A percentile compares a stretch with the other conserved stretches of the same genome.
phyloP scores from a whole-genome alignment of 2,113 vertebrate genomes.

The Triplophysa rosa region DNA sequence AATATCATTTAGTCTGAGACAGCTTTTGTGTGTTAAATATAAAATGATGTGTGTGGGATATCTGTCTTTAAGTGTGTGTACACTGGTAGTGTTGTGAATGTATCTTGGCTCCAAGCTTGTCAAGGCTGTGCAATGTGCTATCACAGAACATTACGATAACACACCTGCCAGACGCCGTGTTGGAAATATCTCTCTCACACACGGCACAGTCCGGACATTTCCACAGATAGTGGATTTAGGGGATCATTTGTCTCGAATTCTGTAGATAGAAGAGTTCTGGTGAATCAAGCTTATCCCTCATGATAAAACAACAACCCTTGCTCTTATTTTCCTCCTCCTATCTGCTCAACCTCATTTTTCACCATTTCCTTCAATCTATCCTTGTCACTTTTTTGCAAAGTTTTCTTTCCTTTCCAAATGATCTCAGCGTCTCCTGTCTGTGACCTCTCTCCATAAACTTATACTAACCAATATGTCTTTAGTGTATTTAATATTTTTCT shows the following conservation, averaged over 20 bases:
- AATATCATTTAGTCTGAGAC: conserved; percentile 55
- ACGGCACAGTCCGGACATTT: not conserved
- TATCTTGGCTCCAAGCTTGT: conserved; percentile 15
- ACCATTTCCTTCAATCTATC: not conserved
- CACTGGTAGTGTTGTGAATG: not conserved
- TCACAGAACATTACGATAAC: conserved; percentile 15
- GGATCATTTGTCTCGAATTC: not conserved
- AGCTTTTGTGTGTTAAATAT: not conserved
- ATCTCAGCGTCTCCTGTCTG: not conserved
- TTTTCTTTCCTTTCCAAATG: conserved; percentile 6
- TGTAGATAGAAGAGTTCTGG: conserved; percentile 6
- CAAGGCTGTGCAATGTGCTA: conserved; percentile 24
- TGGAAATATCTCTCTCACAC: conserved; percentile 10
- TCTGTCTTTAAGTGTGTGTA: not conserved
- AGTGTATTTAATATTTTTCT: not conserved
- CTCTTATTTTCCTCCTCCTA: conserved; percentile 2
- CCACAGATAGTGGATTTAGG: not conserved
- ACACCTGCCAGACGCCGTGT: conserved; percentile 15
- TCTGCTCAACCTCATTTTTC: not conserved
- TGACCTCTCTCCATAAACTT: not conserved
- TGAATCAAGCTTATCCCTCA: conserved; percentile 34
- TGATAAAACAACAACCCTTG: conserved; percentile 8
- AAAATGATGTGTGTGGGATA: not conserved
- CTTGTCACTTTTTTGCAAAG: not conserved
- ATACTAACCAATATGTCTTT: not conserved